Evolutionary conservation across 1,140 invertebrate genomes (phyloP), one percentile per base, ranked within the genome.

Genomic region (Cydia pomonella): DNA sequence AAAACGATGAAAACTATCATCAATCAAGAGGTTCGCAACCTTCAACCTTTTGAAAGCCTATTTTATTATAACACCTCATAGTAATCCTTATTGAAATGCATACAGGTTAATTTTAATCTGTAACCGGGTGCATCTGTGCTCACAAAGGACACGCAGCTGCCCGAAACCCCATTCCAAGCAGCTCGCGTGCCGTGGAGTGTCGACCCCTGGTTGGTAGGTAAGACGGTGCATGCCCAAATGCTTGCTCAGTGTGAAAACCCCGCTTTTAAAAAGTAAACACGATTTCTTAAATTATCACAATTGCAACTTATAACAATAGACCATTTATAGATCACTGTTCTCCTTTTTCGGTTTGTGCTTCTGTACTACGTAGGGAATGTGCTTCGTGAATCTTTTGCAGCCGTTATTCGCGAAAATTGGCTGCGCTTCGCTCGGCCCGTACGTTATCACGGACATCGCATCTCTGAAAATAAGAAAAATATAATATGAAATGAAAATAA

Each of bases 401-500:
- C 93, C 93, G 83, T 90, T 93, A 73, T 93, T 93, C 5, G 92
- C 89, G 86, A 92, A 93, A 64, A 93, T 90, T 18, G 91, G 87
- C 74, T 89, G 84, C 69, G 87, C 82, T 79, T 91, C 89, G 59
- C 84, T 86, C 5, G 92, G 92, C 10, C 92, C 92, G 79, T 92
- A 93, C 9, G 90, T 92, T 64, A 93, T 89, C 0, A 90, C 85
- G 76, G 88, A 86, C 71, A 93, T 73, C n/a, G 90, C 91, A 79
- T 93, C 91, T 29, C 91, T 93, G 84, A 72, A 88, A 92, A 75
- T 71, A 78, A 82, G 79, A 75, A 63, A 76, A 71, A 29, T 18
- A 63, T n/a, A 72, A 59, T 62, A 23, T 71, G 6, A 72, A n/a
- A 59, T 47, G 38, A 50, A 66, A 62, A 25, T 53, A 66, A 50